A percentile compares a stretch with the other conserved stretches of the same genome.
Conservation (phyloP, 2,888 invertebrate genomes). For the Dioctria linearis region DNA sequence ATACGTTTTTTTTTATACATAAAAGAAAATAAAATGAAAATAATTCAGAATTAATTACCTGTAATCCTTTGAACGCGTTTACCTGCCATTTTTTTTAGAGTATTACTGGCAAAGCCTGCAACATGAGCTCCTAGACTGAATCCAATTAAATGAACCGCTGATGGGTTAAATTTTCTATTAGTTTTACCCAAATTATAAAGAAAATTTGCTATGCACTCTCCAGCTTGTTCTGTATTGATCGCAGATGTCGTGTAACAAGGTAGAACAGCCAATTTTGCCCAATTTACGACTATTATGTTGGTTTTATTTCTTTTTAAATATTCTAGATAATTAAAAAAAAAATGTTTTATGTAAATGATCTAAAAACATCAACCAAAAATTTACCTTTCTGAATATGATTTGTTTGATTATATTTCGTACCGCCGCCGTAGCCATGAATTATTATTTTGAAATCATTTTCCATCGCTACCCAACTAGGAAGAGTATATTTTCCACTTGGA, state of each 20-base stretch:
- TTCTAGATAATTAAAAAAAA: slow-evolving; percentile 58
- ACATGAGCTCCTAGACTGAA: slow-evolving; percentile 76
- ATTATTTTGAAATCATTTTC: slow-evolving; percentile 61
- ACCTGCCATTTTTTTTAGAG: slow-evolving; percentile 64
- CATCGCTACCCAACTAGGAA: slow-evolving; percentile 60
- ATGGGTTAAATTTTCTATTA: slow-evolving; percentile 66
- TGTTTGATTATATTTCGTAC: slow-evolving; percentile 66
- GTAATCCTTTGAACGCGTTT: slow-evolving; percentile 68
- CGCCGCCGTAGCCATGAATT: slow-evolving; percentile 71
- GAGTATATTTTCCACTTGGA: slow-evolving; percentile 56
- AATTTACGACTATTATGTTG: slow-evolving; percentile 74
- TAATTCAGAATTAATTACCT: slow-evolving; percentile 62
- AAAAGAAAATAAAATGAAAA: neutral
- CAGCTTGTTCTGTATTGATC: slow-evolving; percentile 75
- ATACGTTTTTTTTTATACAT: too few species aligned
- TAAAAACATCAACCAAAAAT: neutral
- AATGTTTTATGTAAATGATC: too few species aligned
- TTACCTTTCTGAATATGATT: slow-evolving; percentile 62
- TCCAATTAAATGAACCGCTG: slow-evolving; percentile 73
- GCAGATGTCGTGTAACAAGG: slow-evolving; percentile 76
- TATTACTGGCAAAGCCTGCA: slow-evolving; percentile 70
- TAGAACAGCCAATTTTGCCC: slow-evolving; percentile 72
- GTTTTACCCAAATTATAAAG: slow-evolving; percentile 63
- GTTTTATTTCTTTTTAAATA: slow-evolving; percentile 68
- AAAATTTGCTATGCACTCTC: slow-evolving; percentile 73